Base-by-base conservation (phyloP, 2,113 vertebrate species). In the Apeltes quadracus region DNA sequence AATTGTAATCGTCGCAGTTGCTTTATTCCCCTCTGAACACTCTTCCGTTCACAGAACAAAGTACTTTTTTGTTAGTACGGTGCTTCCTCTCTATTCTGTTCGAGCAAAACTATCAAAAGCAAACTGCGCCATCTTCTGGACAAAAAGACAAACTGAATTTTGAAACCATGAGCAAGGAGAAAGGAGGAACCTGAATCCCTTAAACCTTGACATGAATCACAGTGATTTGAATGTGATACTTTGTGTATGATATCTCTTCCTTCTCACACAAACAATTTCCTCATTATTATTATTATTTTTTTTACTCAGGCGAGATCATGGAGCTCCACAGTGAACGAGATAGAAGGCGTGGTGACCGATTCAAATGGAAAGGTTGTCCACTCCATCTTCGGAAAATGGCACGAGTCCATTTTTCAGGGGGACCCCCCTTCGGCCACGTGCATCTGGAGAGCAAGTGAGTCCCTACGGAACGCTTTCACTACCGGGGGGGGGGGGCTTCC, bases 361-460 rank as follows among this genome's bases (percentile, higher is more conserved):
- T 90, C 89, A 69, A 81, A 85, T 0, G 97, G 97, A 12, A 95
- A 95, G 67, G 92, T 94, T 0, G 90, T 97, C 10, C 96, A 95
- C 76, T 92, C 94, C 27, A 92, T 99, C 3, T 98, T 97, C 72
- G 98, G 98, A 57, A 97, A 96, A 79, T 99, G 98, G 98, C 95
- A 98, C 0, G 97, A 99, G 29, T 96, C 95, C 20, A 91, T 99
- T 61, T 99, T 96, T 86, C 96, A 94, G 41, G 97, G 96, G 1
- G 93, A 95, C 5, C 88, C 95, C 2, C 95, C 96, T 16, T 95
- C 94, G 18, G 92, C 97, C 68, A 93, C 92, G 0, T 98, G 97
- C 76, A 88, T 98, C 83, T 99, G 98, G 98, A 96, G 96, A 95
- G 94, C 97, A 67, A 96, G 98, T 99, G 65, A 95, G 97, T 57